These are phyloP conservation scores for Microplitis demolitor DNA, from an alignment of 1,140 invertebrate genomes.

Conservation along the genomic window DNA sequence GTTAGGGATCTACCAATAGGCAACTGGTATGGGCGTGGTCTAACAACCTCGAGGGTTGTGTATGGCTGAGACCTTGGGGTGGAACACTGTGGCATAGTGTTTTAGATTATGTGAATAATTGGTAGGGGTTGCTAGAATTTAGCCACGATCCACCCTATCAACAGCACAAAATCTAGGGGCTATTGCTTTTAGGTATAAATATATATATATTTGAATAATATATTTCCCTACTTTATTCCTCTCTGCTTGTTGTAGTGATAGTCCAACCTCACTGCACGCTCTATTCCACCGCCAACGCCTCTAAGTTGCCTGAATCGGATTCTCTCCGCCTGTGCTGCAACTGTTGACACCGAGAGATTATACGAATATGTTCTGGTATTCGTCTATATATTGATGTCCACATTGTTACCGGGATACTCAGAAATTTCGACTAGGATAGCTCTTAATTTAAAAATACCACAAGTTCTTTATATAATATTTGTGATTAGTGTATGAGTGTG, in stretches of 20 bases:
- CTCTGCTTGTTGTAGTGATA: slow-evolving; percentile 8
- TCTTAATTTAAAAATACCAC: no score
- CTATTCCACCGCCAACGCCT: slow-evolving; percentile 12
- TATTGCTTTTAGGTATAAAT: neutral
- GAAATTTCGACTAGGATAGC: no score
- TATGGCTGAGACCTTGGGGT: slow-evolving; percentile 49
- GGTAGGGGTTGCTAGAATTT: slow-evolving; percentile 39
- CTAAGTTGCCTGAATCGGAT: slow-evolving; percentile 41
- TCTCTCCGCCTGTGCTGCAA: slow-evolving; percentile 53
- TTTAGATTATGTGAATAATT: slow-evolving; percentile 49
- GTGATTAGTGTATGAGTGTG: no score
- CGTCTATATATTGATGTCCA: no score
- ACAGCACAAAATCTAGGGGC: slow-evolving; percentile 9
- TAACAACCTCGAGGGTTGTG: slow-evolving; percentile 22
- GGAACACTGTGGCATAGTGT: slow-evolving; percentile 59
- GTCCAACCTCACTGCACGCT: slow-evolving; percentile 13
- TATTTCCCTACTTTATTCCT: neutral
- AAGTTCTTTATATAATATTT: no score
- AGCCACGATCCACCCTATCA: slow-evolving; percentile 23
- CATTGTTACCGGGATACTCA: no score
- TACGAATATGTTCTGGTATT: no score
- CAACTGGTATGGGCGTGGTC: slow-evolving; percentile 25
- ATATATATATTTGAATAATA: slow-evolving; percentile 4
- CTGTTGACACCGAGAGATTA: slow-evolving; percentile 49
- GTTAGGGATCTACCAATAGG: slow-evolving; percentile 29